phyloP scores from a whole-genome alignment of 2,797 vertebrate genomes.

The Coluber constrictor region DNA sequence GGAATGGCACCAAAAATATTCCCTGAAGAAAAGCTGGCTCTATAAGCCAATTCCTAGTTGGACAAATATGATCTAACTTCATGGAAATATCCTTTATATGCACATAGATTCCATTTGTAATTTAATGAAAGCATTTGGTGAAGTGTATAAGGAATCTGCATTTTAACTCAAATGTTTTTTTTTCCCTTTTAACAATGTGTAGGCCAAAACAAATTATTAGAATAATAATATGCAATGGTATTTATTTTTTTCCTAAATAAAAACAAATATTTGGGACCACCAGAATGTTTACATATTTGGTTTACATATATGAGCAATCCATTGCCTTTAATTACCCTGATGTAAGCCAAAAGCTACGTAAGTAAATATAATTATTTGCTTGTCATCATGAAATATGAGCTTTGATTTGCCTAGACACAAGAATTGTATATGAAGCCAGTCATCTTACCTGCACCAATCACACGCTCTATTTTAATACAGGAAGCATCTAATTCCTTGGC shows the following conservation, averaged over 20 bases:
- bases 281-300: slow-evolving; percentile 32
- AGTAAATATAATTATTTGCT: slow-evolving; percentile 85
- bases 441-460: slow-evolving; percentile 97
- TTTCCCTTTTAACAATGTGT: slow-evolving; percentile 32
- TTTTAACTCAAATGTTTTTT: neutral
- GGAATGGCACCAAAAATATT: slow-evolving; percentile 49
- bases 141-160: neutral
- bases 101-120: slow-evolving; percentile 29
- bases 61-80: slow-evolving; percentile 32
- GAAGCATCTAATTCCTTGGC: slow-evolving; percentile 99
- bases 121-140: slow-evolving; percentile 39
- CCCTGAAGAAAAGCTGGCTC: slow-evolving; percentile 48
- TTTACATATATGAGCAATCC: slow-evolving; percentile 61
- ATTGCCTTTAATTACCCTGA: slow-evolving; percentile 61
- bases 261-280: slow-evolving; percentile 38
- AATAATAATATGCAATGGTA: neutral
- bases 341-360: slow-evolving; percentile 70
- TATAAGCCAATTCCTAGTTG: slow-evolving; percentile 46
- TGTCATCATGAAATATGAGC: slow-evolving; percentile 88
- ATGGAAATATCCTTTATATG: slow-evolving; percentile 34
- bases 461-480: slow-evolving; percentile 98
- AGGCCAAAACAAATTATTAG: slow-evolving; percentile 16
- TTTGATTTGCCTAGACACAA: slow-evolving; percentile 73
- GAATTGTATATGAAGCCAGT: slow-evolving; percentile 71
- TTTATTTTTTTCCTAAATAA: slow-evolving; percentile 37